Percentiles rank a stretch among this genome's conserved stretches.
Conservation (phyloP, 1,140 invertebrate genomes). For the Andrena cerasifolii region DNA sequence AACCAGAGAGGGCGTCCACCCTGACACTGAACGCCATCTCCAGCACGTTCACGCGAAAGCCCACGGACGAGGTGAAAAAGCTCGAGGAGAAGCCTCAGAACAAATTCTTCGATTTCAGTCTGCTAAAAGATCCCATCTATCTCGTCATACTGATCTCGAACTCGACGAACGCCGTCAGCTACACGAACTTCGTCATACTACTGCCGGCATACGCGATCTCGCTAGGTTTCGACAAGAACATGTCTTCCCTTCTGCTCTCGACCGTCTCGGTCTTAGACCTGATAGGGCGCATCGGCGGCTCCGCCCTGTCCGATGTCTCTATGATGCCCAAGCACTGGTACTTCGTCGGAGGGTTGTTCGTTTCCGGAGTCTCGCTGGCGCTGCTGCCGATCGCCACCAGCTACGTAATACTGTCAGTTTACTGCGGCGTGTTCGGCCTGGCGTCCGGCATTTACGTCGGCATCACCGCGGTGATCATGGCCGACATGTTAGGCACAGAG, state of each 20-base stretch:
- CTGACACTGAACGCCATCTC: slow-evolving; percentile 88
- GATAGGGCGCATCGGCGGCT: slow-evolving; percentile 91
- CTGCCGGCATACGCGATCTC: slow-evolving; percentile 88
- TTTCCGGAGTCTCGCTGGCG: slow-evolving; percentile 89
- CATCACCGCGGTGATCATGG: slow-evolving; percentile 92
- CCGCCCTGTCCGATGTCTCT: slow-evolving; percentile 89
- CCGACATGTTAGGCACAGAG: slow-evolving; percentile 91
- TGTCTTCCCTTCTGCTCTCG: slow-evolving; percentile 88
- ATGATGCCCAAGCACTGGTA: slow-evolving; percentile 90
- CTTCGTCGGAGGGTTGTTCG: slow-evolving; percentile 89
- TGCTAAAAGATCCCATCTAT: slow-evolving; percentile 90
- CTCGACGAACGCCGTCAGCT: slow-evolving; percentile 92
- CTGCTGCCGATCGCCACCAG: slow-evolving; percentile 85
- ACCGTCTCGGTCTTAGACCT: slow-evolving; percentile 91
- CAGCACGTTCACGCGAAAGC: slow-evolving; percentile 81
- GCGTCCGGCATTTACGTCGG: slow-evolving; percentile 93
- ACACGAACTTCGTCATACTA: slow-evolving; percentile 92
- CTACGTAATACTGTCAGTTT: slow-evolving; percentile 84
- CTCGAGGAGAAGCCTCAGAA: slow-evolving; percentile 80
- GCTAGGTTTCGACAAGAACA: slow-evolving; percentile 87
- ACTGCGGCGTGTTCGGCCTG: slow-evolving; percentile 90
- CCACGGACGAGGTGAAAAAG: slow-evolving; percentile 63
- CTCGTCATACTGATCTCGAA: slow-evolving; percentile 92
- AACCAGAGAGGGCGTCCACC: slow-evolving; percentile 90
- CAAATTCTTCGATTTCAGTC: slow-evolving; percentile 89